phyloP scores from a whole-genome alignment of 2,888 invertebrate genomes.

The Drosophila multiciliata region DNA sequence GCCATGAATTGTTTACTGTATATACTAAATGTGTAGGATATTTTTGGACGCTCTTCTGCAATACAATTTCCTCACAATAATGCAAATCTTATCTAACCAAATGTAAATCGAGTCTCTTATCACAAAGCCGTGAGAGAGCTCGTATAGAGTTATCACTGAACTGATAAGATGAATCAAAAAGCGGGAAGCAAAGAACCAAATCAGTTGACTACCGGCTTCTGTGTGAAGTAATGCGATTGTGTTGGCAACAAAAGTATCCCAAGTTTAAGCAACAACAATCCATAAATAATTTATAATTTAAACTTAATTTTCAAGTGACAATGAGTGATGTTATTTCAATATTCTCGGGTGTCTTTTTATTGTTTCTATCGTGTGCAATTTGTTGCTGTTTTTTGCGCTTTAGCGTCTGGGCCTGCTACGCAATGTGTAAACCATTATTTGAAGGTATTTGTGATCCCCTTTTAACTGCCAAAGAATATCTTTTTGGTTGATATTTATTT shows the following conservation, averaged over 20 bases:
- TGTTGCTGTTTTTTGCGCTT: slow-evolving; percentile 72
- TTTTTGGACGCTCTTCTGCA: slow-evolving; percentile 20
- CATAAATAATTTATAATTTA: background rate
- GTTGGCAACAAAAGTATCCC: background rate
- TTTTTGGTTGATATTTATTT: background rate
- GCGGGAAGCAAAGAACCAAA: slow-evolving; percentile 9
- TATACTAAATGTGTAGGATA: slow-evolving; percentile 9
- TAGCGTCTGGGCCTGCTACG: slow-evolving; percentile 66
- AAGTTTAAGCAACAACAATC: background rate
- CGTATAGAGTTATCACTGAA: slow-evolving; percentile 1
- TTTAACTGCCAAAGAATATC: slow-evolving; percentile 17
- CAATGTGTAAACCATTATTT: slow-evolving; percentile 32
- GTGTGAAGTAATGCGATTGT: slow-evolving; percentile 6
- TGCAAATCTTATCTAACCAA: slow-evolving; percentile 59
- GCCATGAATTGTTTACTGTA: slow-evolving; percentile 1
- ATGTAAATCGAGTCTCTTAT: slow-evolving; percentile 22
- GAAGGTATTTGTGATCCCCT: slow-evolving; percentile 37
- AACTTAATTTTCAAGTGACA: background rate
- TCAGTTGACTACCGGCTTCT: slow-evolving; percentile 38
- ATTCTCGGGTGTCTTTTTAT: slow-evolving; percentile 69
- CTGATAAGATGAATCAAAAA: slow-evolving; percentile 36
- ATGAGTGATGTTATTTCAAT: slow-evolving; percentile 67
- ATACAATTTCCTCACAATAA: slow-evolving; percentile 25
- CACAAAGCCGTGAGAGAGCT: slow-evolving; percentile 6
- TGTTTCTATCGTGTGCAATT: slow-evolving; percentile 66